Evolutionary conservation across 2,888 invertebrate genomes (phyloP), one percentile per base, ranked within the genome.

Genomic region (Parapristionchus giblindavisi): DNA sequence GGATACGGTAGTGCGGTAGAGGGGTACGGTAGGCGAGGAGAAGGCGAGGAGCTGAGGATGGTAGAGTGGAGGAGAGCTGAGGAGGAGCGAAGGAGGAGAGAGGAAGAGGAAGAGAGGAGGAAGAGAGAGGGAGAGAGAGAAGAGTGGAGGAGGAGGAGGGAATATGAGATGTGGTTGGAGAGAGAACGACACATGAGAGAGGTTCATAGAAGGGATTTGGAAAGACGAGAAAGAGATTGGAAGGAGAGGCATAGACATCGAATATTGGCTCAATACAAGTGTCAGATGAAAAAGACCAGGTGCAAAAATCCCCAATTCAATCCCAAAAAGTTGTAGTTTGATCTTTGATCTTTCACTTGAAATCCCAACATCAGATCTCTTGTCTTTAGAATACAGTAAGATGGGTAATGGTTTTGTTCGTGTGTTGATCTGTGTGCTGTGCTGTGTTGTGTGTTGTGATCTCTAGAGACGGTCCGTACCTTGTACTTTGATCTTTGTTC

Each of bases 81-180:
- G 3, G 70, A 71, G 40, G 70, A 71, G 27, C 56, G 54, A 11
- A 56, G 38, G 21, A 21, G 70, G 11, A n/a, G 54, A 1, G 5
- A 56, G 21, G 56, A 56, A 56, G 54, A 71, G 17, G 70, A 71
- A 40, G 56, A 56, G 48, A 56, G 70, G 70, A 27, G 54, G 38
- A 56, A 71, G 8, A 56, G 56, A 40, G 70, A 71, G 56, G 6
- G 54, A n/a, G 70, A 38, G 21, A 36, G 56, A 2, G 70, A 71
- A 34, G 70, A 71, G 27, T 71, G 54, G 8, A 56, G 38, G 21
- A 21, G 70, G 11, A n/a, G 54, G 1, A 21, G 70, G 21, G 56
- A 56, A 56, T 71, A 71, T 27, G 70, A 71, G 56, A 71, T 71
- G 48, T 71, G 70, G 70, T 38, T 71, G 38, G 70, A 71, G 8